Percentiles rank a stretch among this genome's conserved stretches.
These are phyloP conservation scores for Kryptolebias marmoratus DNA, from an alignment of 2,113 vertebrate species.

Conservation along the genomic window DNA sequence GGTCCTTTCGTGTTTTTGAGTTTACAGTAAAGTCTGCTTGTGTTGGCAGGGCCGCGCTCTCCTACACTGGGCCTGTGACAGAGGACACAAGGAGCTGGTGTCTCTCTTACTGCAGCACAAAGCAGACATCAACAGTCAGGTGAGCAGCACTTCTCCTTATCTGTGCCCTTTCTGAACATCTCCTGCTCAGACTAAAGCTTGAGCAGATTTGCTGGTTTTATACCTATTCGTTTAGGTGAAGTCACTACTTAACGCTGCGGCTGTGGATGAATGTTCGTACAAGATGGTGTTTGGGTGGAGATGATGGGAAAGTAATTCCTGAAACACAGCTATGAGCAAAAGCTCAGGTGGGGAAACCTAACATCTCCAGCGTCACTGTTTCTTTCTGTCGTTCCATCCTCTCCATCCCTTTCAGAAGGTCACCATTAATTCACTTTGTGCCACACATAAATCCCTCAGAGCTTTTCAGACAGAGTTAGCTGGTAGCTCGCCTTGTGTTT, in stretches of 20 bases:
- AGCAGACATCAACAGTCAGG: conserved; percentile 94
- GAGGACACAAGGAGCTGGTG: conserved; percentile 95
- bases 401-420: conserved; percentile 60
- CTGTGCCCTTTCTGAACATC: background rate
- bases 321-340: background rate
- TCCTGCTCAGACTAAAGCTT: background rate
- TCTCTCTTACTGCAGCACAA: conserved; percentile 87
- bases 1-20: background rate
- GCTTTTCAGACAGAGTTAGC: conserved; percentile 72
- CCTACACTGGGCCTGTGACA: conserved; percentile 95
- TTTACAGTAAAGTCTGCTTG: background rate
- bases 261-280: background rate
- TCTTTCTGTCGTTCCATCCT: conserved; percentile 28
- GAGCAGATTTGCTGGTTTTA: background rate
- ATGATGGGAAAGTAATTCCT: background rate
- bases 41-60: conserved; percentile 87
- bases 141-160: conserved; percentile 66
- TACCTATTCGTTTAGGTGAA: background rate
- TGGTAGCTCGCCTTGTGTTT: conserved; percentile 71
- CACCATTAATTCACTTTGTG: conserved; percentile 79
- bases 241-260: background rate
- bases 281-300: background rate
- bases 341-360: conserved; percentile 15
- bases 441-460: conserved; percentile 69
- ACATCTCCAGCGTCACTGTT: conserved; percentile 28